These are phyloP conservation scores for Rousettus madagascariensis DNA, from an alignment of 2,797 vertebrate genomes.

Conservation along the genomic window DNA sequence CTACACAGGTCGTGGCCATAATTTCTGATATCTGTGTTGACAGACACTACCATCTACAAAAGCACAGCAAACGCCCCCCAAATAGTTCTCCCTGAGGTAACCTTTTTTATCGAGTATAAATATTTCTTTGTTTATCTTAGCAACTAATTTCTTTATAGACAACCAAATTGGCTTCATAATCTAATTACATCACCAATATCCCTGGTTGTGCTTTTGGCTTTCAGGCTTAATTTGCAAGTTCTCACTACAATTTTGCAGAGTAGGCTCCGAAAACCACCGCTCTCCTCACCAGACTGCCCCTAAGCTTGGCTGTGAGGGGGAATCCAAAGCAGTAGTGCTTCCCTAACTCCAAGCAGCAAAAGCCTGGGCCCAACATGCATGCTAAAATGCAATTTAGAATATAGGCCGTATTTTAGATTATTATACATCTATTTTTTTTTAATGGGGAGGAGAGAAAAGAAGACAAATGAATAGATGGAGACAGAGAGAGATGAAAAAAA, in stretches of 20 bases:
- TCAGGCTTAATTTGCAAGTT: background rate
- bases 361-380: background rate
- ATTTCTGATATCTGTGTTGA: background rate
- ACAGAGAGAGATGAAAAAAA: background rate
- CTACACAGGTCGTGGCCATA: background rate
- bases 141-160: slow-evolving; percentile 55
- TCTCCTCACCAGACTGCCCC: background rate
- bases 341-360: background rate
- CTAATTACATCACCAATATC: slow-evolving; percentile 8
- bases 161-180: slow-evolving; percentile 38
- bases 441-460: background rate
- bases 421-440: background rate
- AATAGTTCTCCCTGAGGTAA: slow-evolving; percentile 12
- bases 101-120: background rate
- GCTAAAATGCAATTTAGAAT: background rate
- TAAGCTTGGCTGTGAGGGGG: background rate
- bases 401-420: background rate
- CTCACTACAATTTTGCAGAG: background rate
- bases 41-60: slow-evolving; percentile 26
- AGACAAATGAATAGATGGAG: background rate
- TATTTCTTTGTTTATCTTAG: slow-evolving; percentile 64
- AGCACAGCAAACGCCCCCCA: background rate
- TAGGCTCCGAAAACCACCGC: background rate
- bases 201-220: slow-evolving; percentile 1
- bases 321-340: background rate